Evolutionary conservation across 1,140 invertebrate genomes (phyloP), one percentile per base, ranked within the genome.

Genomic region (Semibalanus balanoides): DNA sequence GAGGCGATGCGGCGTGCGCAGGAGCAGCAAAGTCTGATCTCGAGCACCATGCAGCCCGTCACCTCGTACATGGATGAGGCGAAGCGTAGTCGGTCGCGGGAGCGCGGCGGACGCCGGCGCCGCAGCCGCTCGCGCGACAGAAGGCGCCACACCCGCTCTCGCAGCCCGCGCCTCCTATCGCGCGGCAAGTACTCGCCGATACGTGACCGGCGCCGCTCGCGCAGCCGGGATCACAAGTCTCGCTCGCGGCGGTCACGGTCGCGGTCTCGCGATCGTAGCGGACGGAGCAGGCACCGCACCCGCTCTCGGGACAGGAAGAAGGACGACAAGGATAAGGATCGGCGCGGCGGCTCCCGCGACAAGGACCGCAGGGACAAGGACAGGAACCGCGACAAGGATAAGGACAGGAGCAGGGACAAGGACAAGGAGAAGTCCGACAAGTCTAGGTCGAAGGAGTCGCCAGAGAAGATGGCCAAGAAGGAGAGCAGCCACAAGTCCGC

Each of bases 1-100:
- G 96, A 97, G 83, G 95, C 95, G 0, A 96, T 98, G 95, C 94
- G 94, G 40, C 87, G 95, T 78, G 94, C 97, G 0, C 96, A 96
- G 81, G 95, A 98, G 85, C 94, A 95, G 0, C 94, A 97, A 83
- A 95, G 92, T 82, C 87, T 96, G 77, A 96, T 97, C 75, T 93
- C 94, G 17, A 93, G 93, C 25, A 92, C 94, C 14, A 95, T 77
- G 30, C 28, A 74, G 75, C n/a, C 30, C 0, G 28, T 30, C 0
- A 75, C 78, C 64, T 28, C 75, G 5, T 79, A 70, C 30, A 77
- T 74, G 31, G 74, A 64, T 11, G 43, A 40, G 7, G 35, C 75
- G 64, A 29, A 71, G 5, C 31, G 35, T 28, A 75, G 78, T 76
- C 30, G 78, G 27, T 35, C 75, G 29, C 79, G 70, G 17, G 27